These are phyloP conservation scores for Micromys minutus DNA, from an alignment of 2,113 vertebrate species.

Conservation along the genomic window DNA sequence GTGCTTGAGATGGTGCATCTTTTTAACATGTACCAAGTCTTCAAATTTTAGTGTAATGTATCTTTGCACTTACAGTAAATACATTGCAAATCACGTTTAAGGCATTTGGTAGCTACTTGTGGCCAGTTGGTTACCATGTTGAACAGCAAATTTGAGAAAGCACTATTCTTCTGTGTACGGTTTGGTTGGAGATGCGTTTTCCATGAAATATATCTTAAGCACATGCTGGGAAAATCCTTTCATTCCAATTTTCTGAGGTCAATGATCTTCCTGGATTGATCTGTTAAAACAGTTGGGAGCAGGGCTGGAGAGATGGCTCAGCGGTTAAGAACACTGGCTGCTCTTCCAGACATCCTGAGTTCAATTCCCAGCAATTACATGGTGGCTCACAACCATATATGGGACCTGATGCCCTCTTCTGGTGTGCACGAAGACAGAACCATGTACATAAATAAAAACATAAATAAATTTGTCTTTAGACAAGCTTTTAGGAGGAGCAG, in stretches of 20 bases:
- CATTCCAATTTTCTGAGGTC: not conserved
- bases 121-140: not conserved
- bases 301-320: no score
- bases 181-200: slow-evolving; percentile 9
- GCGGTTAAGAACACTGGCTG: no score
- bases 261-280: slow-evolving; percentile 1
- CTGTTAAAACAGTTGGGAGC: not conserved
- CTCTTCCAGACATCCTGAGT: no score
- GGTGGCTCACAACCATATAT: not conserved
- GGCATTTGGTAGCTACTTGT: not conserved
- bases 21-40: not conserved
- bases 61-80: not conserved
- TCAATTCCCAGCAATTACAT: no score
- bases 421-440: not conserved
- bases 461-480: not conserved
- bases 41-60: not conserved
- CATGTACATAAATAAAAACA: not conserved
- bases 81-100: not conserved
- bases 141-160: not conserved
- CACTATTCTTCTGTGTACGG: not conserved
- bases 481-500: not conserved
- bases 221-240: not conserved
- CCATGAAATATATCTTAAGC: not conserved
- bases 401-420: not conserved
- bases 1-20: not conserved